Evolutionary conservation across 2,888 invertebrate species (phyloP).

Genomic region (Ditylenchus weischeri): DNA sequence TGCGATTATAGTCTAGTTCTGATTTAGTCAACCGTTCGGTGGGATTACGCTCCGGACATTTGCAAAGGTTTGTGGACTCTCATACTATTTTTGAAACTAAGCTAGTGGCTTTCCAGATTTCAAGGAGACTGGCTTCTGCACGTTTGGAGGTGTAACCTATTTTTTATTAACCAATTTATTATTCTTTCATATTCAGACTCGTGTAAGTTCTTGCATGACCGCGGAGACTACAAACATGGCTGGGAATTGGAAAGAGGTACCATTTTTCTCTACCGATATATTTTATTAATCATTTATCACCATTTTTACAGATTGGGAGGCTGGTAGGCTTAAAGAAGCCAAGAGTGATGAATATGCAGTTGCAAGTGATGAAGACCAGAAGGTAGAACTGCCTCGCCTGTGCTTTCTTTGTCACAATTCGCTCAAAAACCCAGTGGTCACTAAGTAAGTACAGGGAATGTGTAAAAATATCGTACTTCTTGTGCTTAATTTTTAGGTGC

Average conservation of each 20-base stretch:
- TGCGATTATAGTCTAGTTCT: too few species aligned
- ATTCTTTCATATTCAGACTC: slow-evolving; percentile 71
- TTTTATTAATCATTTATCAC: neutral
- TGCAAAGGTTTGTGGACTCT: slow-evolving; percentile 74
- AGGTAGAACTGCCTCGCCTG: slow-evolving; percentile 78
- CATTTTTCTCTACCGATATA: slow-evolving; percentile 28
- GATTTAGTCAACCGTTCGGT: slow-evolving; percentile 76
- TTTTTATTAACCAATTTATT: slow-evolving; percentile 12
- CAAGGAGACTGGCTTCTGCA: slow-evolving; percentile 98
- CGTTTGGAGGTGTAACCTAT: slow-evolving; percentile 77
- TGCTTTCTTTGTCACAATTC: slow-evolving; percentile 88
- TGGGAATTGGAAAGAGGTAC: slow-evolving; percentile 92
- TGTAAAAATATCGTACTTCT: neutral
- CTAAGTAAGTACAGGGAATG: slow-evolving; percentile 20
- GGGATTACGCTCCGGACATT: slow-evolving; percentile 99
- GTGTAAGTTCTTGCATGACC: slow-evolving; percentile 96
- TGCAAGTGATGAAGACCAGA: slow-evolving; percentile 66
- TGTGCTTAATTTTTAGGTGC: slow-evolving; percentile 69
- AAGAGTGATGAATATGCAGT: slow-evolving; percentile 66
- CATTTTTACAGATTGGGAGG: slow-evolving; percentile 23
- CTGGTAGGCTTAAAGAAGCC: slow-evolving; percentile 35
- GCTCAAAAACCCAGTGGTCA: slow-evolving; percentile 64
- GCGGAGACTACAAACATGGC: slow-evolving; percentile 96
- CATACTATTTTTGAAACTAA: too few species aligned
- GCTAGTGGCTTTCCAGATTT: slow-evolving; percentile 66